Base-by-base conservation (phyloP, 1,140 invertebrate genomes). In the Lasaia peninsularis region DNA sequence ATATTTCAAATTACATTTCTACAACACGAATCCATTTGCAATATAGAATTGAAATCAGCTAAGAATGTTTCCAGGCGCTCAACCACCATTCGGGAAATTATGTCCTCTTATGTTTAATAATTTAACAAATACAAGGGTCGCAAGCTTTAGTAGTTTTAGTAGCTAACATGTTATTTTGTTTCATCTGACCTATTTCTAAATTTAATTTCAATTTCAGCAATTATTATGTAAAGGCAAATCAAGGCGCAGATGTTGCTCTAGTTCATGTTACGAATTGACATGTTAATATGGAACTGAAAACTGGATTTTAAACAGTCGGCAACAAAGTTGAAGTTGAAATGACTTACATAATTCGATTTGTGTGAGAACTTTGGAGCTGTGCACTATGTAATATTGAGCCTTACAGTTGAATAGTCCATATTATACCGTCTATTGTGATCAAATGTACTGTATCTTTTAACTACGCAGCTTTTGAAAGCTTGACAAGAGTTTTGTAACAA, bases 171-270 rank as follows among this genome's bases (percentile, higher is more conserved):
- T 56, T 52, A 56, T 44, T 28, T n/a, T 55, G 21, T 32, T 52
- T 52, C 50, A 32, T 55, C n/a, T 44, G 51, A 40, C 58, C 62
- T 49, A 57, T 57, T 64, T 60, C 58, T 54, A 57, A 52, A 60
- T 37, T 51, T 52, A 60, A 60, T 58, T 60, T 59, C 35, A 28
- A 60, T 54, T 58, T 16, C 4, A 65, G 50, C 56, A 56, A 62
- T 61, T 53, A 55, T 55, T 53, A 52, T 55, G 52, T 58, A 62
- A 58, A 62, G 40, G 56, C 56, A 58, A 62, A 53, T 33, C 31
- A 49, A 55, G 32, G 56, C 53, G 40, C 64, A 66, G 53, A 66
- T 66, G 64, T 60, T 66, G 34, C 60, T 49, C 62, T 12, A 56
- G 33, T 59, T 49, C 49, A 32, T 62, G 53, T 62, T 56, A 62